phyloP scores from a whole-genome alignment of 2,113 vertebrate species.

The Nothoprocta pentlandii region DNA sequence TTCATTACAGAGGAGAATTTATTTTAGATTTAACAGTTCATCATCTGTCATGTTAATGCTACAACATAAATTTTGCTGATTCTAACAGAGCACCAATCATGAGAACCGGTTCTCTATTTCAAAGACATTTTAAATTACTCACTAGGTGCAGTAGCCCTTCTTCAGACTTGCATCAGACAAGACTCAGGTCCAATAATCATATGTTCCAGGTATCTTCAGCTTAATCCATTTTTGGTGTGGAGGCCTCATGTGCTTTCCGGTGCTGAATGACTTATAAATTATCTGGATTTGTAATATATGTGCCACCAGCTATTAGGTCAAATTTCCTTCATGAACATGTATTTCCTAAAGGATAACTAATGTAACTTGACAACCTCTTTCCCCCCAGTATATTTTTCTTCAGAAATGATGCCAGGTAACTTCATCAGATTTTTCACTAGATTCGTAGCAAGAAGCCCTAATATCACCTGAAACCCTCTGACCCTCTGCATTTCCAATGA shows the following conservation, averaged over 20 bases:
- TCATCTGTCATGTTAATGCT: background rate
- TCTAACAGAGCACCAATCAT: background rate
- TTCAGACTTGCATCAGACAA: background rate
- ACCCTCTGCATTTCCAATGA: background rate
- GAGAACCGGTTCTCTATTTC: background rate
- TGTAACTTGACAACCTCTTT: background rate
- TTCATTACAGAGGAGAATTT: background rate
- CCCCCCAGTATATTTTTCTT: too few relatives aligned
- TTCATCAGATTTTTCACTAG: background rate
- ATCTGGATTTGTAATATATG: background rate
- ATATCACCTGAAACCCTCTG: background rate
- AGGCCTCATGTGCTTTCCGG: background rate
- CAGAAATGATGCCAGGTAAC: rapidly evolving
- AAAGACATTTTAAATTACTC: background rate
- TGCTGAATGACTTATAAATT: background rate
- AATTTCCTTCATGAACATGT: background rate
- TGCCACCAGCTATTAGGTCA: background rate
- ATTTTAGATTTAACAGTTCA: background rate
- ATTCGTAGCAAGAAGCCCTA: background rate
- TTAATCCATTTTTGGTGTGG: background rate
- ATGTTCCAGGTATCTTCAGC: background rate
- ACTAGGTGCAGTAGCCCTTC: background rate
- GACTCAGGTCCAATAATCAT: background rate
- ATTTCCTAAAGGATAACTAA: background rate
- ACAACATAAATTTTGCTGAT: background rate